These are phyloP conservation scores for Platysternon megacephalum DNA, from an alignment of 2,113 vertebrate genomes.

Conservation along the genomic window DNA sequence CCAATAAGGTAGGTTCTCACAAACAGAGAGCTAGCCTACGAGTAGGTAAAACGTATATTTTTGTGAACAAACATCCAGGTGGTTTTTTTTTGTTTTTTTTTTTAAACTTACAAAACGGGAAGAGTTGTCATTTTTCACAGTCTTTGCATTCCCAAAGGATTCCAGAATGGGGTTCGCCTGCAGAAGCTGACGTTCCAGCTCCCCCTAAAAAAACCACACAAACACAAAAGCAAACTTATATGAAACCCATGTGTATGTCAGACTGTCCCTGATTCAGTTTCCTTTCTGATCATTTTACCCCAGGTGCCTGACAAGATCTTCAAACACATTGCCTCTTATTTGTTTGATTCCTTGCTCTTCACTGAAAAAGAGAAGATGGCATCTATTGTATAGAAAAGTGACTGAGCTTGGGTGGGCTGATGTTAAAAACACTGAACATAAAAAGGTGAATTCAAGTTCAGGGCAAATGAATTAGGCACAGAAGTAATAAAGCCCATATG, in stretches of 20 bases:
- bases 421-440: background rate
- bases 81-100: too few relatives aligned
- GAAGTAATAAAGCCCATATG: conserved; percentile 38
- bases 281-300: background rate
- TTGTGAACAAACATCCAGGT: background rate
- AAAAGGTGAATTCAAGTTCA: conserved; percentile 21
- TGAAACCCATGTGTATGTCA: background rate
- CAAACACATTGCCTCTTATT: background rate
- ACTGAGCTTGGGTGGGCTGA: background rate
- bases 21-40: background rate
- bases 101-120: conserved; percentile 94
- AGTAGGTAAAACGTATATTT: background rate
- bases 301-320: background rate
- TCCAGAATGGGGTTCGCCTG: conserved; percentile 98
- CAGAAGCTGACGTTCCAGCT: conserved; percentile 95
- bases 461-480: conserved; percentile 53
- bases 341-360: conserved; percentile 17
- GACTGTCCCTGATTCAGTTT: accelerated
- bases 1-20: accelerated
- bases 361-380: background rate
- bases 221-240: conserved; percentile 14
- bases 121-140: conserved; percentile 99
- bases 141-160: conserved; percentile 98
- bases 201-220: conserved; percentile 84
- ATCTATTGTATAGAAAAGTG: background rate